Conservation (phyloP, 1,140 invertebrate species). For the Eumeta japonica region DNA sequence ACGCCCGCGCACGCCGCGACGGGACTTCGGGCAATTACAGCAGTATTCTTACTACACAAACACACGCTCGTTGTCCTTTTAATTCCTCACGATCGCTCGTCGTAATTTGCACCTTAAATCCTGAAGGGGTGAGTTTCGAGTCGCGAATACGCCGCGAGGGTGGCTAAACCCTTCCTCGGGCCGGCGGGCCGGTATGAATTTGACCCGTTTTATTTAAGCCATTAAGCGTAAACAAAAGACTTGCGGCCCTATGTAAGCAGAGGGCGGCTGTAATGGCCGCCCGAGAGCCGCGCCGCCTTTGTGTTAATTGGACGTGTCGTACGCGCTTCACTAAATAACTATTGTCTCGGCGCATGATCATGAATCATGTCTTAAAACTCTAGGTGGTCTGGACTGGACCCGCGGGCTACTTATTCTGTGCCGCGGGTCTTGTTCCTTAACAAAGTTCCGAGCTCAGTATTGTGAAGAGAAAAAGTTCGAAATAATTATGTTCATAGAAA, state of each 20-base stretch:
- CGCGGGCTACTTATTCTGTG: too few species aligned
- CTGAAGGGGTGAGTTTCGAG: too few species aligned
- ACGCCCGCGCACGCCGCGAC: too few species aligned
- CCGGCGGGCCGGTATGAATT: conserved; percentile 40
- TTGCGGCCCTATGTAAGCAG: conserved; percentile 31
- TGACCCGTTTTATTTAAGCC: conserved; percentile 50
- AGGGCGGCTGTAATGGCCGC: conserved; percentile 39
- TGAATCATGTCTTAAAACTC: too few species aligned
- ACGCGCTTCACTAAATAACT: conserved; percentile 37
- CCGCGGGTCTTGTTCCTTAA: too few species aligned
- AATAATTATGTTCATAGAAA: too few species aligned
- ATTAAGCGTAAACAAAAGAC: conserved; percentile 52
- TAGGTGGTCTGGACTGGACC: too few species aligned
- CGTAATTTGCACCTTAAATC: conserved; percentile 33
- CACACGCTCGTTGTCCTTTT: conserved; percentile 19
- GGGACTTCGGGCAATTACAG: conserved; percentile 32
- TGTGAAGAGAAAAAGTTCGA: too few species aligned
- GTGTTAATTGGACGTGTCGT: conserved; percentile 47
- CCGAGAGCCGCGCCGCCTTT: conserved; percentile 28
- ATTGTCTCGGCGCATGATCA: too few species aligned
- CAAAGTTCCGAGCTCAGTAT: too few species aligned
- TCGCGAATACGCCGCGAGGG: too few species aligned
- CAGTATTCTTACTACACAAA: conserved; percentile 29
- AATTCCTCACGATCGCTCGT: conserved; percentile 20
- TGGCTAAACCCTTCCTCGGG: conserved; percentile 35